Evolutionary conservation across 2,797 vertebrate genomes (phyloP).

Genomic region (Gastrophryne carolinensis): DNA sequence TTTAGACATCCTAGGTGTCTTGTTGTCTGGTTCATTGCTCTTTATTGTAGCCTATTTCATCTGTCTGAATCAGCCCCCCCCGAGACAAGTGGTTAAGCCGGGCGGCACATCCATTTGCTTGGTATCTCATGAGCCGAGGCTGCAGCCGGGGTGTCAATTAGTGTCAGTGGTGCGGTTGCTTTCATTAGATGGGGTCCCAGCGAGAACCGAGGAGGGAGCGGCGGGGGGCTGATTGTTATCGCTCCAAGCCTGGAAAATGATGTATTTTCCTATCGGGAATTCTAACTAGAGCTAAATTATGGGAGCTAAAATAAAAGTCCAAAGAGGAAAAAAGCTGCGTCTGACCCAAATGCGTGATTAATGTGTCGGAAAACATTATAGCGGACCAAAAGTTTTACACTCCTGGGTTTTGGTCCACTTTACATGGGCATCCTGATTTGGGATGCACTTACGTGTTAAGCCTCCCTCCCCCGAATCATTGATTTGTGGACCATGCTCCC

Average conservation of each 20-base stretch:
- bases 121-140: background rate
- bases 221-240: background rate
- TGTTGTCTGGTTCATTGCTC: background rate
- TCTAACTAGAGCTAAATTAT: background rate
- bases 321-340: too few species aligned
- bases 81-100: background rate
- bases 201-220: background rate
- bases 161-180: background rate
- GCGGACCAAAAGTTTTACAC: too few species aligned
- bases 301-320: background rate
- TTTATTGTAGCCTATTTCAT: background rate
- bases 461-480: too few species aligned
- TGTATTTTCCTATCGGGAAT: background rate
- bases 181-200: background rate
- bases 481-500: too few species aligned
- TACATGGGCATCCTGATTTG: too few species aligned
- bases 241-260: background rate
- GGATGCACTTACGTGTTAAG: too few species aligned
- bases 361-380: too few species aligned
- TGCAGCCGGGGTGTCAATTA: slow-evolving; percentile 1
- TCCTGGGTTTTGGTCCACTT: too few species aligned
- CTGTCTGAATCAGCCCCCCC: background rate
- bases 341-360: too few species aligned
- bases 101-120: background rate
- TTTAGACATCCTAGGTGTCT: background rate